Evolutionary conservation across 2,888 invertebrate genomes (phyloP), one percentile per base, ranked within the genome.

Genomic region (Drosophila robusta): DNA sequence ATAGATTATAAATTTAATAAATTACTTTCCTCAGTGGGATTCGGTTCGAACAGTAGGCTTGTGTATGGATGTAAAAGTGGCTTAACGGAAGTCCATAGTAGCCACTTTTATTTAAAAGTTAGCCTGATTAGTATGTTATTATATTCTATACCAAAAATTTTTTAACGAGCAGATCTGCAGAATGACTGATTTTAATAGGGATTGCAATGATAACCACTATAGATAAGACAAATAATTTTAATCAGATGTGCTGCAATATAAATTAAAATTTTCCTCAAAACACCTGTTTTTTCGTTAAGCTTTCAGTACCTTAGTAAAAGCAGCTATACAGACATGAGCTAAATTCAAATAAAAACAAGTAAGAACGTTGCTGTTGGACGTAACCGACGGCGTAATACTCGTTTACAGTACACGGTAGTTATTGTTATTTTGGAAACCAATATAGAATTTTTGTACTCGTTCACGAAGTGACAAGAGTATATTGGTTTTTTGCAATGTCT

Each of bases 1-100:
- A 8, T 58, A 63, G 36, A 12, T 34, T 7, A 32, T 34, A 47
- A 18, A 8, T 5, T 38, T 38, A 60, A 12, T 34, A 1, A 4
- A 12, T 12, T 34, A 4, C 9, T 9, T 26, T 32, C 9, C 32
- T 3, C 9, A 32, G 32, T 26, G 7, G 26, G 8, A 7, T 32
- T 32, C 9, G 22, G 34, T 16, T 8, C 47, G 7, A 6, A 47
- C 18, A n/a, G 16, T 26, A 50, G 38, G 0, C 32, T 32, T 32
- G 11, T 56, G 56, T 47, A 38, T 56, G 7, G 36, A 36, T 49
- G 26, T 29, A 7, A 29, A 5, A 7, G 39, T 29, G 38, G n/a
- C 9, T 24, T 18, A 41, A n/a, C n/a, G n/a, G 5, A 36, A 14
- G 5, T 16, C 16, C 9, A 16, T 9, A 39, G 4, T 38, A 38